Evolutionary conservation across 2,797 vertebrate species (phyloP), one percentile per base, ranked within the genome.

Genomic region (Acropternis orthonyx): DNA sequence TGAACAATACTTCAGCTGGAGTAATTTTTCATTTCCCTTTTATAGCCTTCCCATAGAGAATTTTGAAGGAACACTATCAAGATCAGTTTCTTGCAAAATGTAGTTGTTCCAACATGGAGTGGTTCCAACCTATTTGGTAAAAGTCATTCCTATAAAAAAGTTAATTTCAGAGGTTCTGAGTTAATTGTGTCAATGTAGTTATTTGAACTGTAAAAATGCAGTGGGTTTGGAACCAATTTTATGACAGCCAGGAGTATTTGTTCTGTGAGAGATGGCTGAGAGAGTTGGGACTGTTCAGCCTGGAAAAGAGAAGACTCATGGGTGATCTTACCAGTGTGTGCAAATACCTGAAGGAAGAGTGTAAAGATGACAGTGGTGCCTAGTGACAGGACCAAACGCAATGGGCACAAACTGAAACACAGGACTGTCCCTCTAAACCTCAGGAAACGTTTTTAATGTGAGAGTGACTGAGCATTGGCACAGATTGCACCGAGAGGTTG

Each of bases 21-120:
- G 72, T 82, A 27, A 82, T 63, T 85, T 84, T 94, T 80, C 85
- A 37, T 84, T 94, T 69, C 94, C 23, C 36, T 80, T 93, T 96
- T 88, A 85, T 85, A 94, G 37, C 26, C 34, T 77, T 87, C 87
- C 67, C 75, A 85, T 89, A 87, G 84, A 91, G 94, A 87, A 85
- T 77, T 82, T 68, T 74, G 88, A 76, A 84, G 79, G 77, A 49
- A 77, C 0, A 0, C 16, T 66, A 7, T 86, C 46, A 86, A 80
- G 62, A 91, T 89, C 26, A 62, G 24, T 83, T 93, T 78, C 56
- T 68, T 93, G 28, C 21, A 84, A 91, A 94, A 77, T 34, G 13
- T 48, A 71, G 19, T 22, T 72, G 9, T 77, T 78, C 30, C 37
- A 82, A 26, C 19, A 46, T 6, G 39, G 18, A 73, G 6, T 3